Evolutionary conservation across 92 coral and sea anemone species (phyloP), one percentile per base, ranked within the genome.

Genomic region (Nematostella vectensis): DNA sequence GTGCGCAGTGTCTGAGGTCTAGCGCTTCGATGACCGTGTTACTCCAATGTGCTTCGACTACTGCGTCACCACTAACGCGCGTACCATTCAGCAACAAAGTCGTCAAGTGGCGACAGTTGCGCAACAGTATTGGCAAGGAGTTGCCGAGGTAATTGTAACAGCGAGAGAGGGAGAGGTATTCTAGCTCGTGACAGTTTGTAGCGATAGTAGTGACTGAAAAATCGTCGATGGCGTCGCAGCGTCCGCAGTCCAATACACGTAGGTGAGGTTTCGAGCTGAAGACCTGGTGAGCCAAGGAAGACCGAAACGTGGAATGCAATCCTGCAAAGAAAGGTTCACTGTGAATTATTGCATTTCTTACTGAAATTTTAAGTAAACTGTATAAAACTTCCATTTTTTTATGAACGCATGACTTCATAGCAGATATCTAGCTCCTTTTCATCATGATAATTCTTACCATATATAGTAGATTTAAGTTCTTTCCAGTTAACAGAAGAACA

Each of bases 171-270:
- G 81, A 62, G 15, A 83, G 50, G 11, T 79, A 78, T 42, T 83
- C 91, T 54, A 83, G 40, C 4, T 42, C 40, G 25, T 58, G 62
- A 47, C 81, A 83, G 55, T 72, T 61, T 12, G 66, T 44, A 2
- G 86, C 83, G n/a, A 83, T 59, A n/a, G 42, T 25, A 20, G 54
- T 57, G 4, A 75, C 75, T 36, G 50, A 53, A 13, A 60, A 58
- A 50, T 83, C 91, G 20, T 61, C 72, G 29, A 78, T 37, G 81
- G 84, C 77, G 37, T 83, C 85, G 49, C 91, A 71, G 1, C 70
- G 66, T 3, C 72, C 47, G 51, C 91, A 83, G 58, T 83, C 85
- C 15, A 78, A 63, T 17, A 78, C 54, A 37, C 91, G 78, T 58
- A 83, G 70, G 16, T 42, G 54, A 0, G 58, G 64, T 49, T 83